Conservation (phyloP, 2,113 vertebrate genomes). For the Thryonomys swinderianus region DNA sequence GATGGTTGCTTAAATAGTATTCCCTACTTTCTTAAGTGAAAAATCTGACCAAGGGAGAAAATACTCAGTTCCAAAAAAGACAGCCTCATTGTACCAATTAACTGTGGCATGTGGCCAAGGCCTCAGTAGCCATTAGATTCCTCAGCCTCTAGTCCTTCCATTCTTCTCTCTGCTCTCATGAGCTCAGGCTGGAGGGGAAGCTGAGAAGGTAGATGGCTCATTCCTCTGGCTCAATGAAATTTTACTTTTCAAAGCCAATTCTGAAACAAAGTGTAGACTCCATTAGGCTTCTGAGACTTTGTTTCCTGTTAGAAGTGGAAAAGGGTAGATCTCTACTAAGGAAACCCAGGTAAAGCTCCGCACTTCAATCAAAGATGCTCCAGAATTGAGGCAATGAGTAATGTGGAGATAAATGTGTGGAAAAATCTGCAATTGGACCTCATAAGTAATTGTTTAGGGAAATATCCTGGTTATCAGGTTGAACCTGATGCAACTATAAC, state of each 20-base stretch:
- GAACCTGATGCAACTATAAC: not conserved
- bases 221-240: not conserved
- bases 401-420: not conserved
- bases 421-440: not conserved
- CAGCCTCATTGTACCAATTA: not conserved
- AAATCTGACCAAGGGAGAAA: not conserved
- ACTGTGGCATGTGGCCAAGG: accelerated
- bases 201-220: not conserved
- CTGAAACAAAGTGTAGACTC: not conserved
- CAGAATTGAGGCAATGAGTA: not conserved
- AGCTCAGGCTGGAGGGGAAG: not conserved
- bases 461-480: not conserved
- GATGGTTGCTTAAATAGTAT: too few relatives aligned
- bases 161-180: not conserved
- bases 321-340: not conserved
- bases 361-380: not conserved
- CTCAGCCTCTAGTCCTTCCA: not conserved
- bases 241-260: not conserved
- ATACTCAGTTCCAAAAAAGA: not conserved
- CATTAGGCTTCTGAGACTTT: not conserved
- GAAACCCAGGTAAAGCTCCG: not conserved
- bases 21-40: not conserved
- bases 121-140: not conserved
- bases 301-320: not conserved
- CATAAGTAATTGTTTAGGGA: not conserved